Base-by-base conservation (phyloP, 2,113 vertebrate species). In the Spermophilus dauricus region DNA sequence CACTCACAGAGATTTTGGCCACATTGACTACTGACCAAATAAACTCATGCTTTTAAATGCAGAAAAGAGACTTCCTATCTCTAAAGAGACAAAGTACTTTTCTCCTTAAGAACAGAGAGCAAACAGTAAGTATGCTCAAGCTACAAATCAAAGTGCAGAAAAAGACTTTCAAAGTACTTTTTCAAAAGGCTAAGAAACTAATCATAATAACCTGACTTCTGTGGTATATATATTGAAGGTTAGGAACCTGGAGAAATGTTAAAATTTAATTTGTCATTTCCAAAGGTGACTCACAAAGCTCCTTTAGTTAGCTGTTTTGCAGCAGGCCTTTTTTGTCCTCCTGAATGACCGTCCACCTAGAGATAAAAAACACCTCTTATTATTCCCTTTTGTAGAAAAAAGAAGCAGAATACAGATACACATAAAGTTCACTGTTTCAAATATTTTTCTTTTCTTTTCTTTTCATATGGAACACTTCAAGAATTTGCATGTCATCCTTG, bases 241-340 rank as follows among this genome's bases (percentile, higher is more conserved):
- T 34, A 90, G 70, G n/a, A 93, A 34, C 22, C 83, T 88, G 85
- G 65, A 89, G 39, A 48, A 96, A 96, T 4, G 17, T 76, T 80
- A 91, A n/a, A 28, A 97, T 83, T 2, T 14, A 91, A 95, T 69
- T 30, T 92, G 39, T 34, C n/a, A 92, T 91, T 34, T 45, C 95
- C 87, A 2, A 75, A 89, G 58, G 86, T 16, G 18, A 99, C 99
- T 99, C 98, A 99, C 99, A 99, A 99, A 98, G 99, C 99, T 99
- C 99, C 99, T 99, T 99, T 99, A 84, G 99, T 99, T 77, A 99
- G 99, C 51, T 99, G 99, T n/a, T 99, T 99, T 80, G 99, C 97
- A 96, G 99, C 99, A 73, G 99, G 99, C 97, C 99, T 99, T 98
- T 99, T 99, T 97, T 99, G 99, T 98, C 99, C 98, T 97, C 98